These are phyloP conservation scores for Cheumatopsyche charites DNA, from an alignment of 1,140 invertebrate species.

Conservation along the genomic window DNA sequence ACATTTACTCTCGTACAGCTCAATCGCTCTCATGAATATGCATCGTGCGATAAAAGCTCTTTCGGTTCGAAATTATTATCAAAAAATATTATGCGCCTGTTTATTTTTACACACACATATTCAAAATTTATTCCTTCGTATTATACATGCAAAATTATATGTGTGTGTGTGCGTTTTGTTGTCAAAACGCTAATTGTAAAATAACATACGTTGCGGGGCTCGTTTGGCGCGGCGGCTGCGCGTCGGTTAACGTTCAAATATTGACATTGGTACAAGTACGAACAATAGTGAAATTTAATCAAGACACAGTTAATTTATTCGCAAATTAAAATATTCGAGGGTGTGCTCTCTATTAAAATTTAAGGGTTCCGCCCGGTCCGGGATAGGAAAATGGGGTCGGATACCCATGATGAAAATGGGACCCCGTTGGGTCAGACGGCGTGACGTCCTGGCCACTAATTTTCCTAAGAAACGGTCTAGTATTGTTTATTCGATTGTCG, in stretches of 20 bases:
- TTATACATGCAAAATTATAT: neutral
- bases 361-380: conserved; percentile 7
- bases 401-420: conserved; percentile 19
- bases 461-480: neutral
- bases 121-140: neutral
- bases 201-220: neutral
- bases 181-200: conserved; percentile 26
- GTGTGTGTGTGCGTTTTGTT: neutral
- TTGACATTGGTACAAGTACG: conserved; percentile 10
- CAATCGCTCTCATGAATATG: conserved; percentile 33
- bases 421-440: conserved; percentile 7
- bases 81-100: conserved; percentile 7
- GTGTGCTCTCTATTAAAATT: conserved; percentile 1
- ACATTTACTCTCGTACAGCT: conserved; percentile 1
- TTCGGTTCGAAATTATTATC: neutral
- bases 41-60: conserved; percentile 19
- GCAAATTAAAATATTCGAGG: conserved; percentile 19
- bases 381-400: too few species aligned
- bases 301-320: conserved; percentile 28
- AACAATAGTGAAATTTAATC: conserved; percentile 26
- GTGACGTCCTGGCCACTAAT: neutral
- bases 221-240: neutral
- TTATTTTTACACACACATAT: neutral
- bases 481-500: too few species aligned
- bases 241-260: conserved; percentile 24